Evolutionary conservation across 2,113 vertebrate genomes (phyloP).

Genomic region (Eclectus roratus): DNA sequence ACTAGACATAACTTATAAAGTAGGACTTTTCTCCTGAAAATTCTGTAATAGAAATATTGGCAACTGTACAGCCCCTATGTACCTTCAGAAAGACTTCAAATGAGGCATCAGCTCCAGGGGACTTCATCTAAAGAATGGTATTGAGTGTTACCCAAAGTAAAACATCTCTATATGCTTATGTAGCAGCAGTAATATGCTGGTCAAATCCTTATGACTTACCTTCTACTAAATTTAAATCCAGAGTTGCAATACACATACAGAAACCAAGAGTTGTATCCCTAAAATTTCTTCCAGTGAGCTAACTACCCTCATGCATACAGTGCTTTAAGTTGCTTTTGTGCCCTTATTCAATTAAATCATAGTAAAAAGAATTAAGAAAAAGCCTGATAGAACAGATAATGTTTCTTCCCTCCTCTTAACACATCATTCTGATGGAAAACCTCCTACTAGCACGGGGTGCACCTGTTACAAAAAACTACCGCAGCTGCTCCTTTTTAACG

Average conservation of each 20-base stretch:
- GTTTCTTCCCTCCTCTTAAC: neutral
- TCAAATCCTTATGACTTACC: neutral
- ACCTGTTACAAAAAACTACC: neutral
- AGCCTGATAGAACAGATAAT: neutral
- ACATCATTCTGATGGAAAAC: neutral
- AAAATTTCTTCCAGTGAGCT: neutral
- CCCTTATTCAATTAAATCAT: neutral
- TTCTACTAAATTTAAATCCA: neutral
- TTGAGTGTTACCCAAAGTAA: neutral
- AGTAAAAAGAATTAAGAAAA: neutral
- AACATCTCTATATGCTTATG: neutral
- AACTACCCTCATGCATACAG: rapidly evolving
- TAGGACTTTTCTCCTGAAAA: neutral
- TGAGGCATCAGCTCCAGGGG: rapidly evolving
- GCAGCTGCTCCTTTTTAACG: neutral
- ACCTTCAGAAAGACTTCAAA: neutral
- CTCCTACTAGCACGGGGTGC: neutral
- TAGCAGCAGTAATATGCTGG: neutral
- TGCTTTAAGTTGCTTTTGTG: neutral
- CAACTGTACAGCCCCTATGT: neutral
- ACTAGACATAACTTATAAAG: neutral
- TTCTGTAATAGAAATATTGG: neutral
- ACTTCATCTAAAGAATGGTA: neutral
- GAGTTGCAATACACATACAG: neutral
- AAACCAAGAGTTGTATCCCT: neutral